Conservation (phyloP, 2,888 invertebrate genomes). For the Cyclophora punctaria region DNA sequence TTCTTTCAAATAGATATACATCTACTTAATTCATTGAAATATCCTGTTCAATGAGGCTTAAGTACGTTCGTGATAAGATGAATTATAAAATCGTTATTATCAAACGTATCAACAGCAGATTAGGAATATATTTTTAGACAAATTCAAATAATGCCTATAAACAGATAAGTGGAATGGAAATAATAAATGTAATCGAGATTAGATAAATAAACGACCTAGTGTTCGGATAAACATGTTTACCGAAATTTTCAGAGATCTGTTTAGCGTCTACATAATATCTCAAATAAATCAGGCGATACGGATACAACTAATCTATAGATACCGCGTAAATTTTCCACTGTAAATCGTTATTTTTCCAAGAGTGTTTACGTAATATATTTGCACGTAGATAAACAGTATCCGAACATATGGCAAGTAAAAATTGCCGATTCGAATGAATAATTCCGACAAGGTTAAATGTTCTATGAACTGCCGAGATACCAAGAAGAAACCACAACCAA, state of each 20-base stretch:
- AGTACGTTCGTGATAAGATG: too few relatives aligned
- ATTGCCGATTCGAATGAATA: slow-evolving; percentile 2
- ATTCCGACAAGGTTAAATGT: background rate
- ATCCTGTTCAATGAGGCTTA: too few relatives aligned
- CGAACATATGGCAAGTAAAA: slow-evolving; percentile 16
- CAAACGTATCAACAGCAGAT: background rate
- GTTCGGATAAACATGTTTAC: slow-evolving; percentile 26
- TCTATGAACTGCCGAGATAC: background rate
- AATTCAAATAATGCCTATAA: slow-evolving; percentile 1
- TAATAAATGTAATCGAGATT: slow-evolving; percentile 4
- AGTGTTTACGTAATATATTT: slow-evolving; percentile 24
- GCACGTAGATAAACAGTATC: slow-evolving; percentile 24
- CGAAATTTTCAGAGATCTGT: slow-evolving; percentile 19
- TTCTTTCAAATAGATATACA: too few relatives aligned
- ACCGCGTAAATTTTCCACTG: slow-evolving; percentile 30
- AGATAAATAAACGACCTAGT: slow-evolving; percentile 1
- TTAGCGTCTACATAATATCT: slow-evolving; percentile 19
- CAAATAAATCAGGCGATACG: slow-evolving; percentile 17
- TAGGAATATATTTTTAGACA: too few relatives aligned
- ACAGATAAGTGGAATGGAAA: slow-evolving; percentile 2
- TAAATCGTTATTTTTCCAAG: slow-evolving; percentile 20
- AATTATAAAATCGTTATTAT: too few relatives aligned
- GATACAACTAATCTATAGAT: slow-evolving; percentile 24
- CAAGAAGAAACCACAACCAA: background rate
- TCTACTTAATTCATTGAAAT: too few relatives aligned